Evolutionary conservation across 2,888 invertebrate genomes (phyloP).

Genomic region (Sphaerophoria taeniata): DNA sequence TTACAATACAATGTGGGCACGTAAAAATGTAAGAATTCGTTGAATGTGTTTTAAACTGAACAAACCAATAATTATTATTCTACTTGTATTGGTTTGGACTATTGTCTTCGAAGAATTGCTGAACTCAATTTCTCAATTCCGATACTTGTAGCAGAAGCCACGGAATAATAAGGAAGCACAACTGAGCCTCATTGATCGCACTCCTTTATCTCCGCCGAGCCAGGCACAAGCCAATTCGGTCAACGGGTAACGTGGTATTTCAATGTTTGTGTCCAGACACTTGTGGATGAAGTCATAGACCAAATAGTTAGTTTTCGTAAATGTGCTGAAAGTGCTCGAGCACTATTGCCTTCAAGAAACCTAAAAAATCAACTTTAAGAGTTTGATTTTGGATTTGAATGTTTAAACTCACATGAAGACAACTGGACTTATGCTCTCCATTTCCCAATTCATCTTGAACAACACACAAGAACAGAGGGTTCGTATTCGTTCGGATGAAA

Average conservation of each 20-base stretch:
- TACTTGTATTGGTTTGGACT: constrained; percentile 99
- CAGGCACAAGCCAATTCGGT: constrained; percentile 94
- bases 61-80: too few species aligned
- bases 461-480: constrained; percentile 94
- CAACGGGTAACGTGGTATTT: constrained; percentile 98
- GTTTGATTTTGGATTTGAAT: constrained; percentile 80
- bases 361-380: too few species aligned
- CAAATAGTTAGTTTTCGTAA: too few species aligned
- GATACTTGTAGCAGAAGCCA: constrained; percentile 92
- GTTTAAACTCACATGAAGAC: constrained; percentile 91
- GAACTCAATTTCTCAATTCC: constrained; percentile 94
- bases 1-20: too few species aligned
- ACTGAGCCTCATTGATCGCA: constrained; percentile 96
- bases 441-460: constrained; percentile 98
- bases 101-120: constrained; percentile 97
- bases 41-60: too few species aligned
- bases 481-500: constrained; percentile 96
- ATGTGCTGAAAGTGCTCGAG: too few species aligned
- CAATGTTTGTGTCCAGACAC: constrained; percentile 98
- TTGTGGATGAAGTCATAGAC: constrained; percentile 96
- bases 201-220: constrained; percentile 95
- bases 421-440: constrained; percentile 95
- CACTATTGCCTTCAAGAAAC: too few species aligned
- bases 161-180: constrained; percentile 97
- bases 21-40: too few species aligned